Percentiles rank a stretch among this genome's conserved stretches.
These are phyloP conservation scores for Tetramorium alpestre DNA, from an alignment of 1,140 invertebrate species.

Conservation along the genomic window DNA sequence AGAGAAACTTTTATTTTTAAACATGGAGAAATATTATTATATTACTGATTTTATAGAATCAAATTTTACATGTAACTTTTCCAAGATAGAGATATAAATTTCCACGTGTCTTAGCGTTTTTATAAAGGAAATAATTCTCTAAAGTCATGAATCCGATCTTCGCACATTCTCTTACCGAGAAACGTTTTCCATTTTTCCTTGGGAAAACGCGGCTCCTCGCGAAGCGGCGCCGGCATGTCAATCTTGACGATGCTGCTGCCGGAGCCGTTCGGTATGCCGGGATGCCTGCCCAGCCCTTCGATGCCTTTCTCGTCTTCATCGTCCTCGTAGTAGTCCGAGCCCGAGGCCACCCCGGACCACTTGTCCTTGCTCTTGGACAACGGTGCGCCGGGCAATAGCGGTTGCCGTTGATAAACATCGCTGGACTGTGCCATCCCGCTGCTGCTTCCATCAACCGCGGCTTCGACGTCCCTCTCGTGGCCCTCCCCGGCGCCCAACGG, in stretches of 20 bases:
- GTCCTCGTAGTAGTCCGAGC: slow-evolving; percentile 83
- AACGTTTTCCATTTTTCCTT: slow-evolving; percentile 91
- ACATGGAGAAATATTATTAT: background rate
- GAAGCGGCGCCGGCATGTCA: slow-evolving; percentile 86
- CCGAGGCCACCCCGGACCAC: slow-evolving; percentile 80
- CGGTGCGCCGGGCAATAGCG: slow-evolving; percentile 83
- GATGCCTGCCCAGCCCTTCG: slow-evolving; percentile 79
- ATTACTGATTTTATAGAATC: background rate
- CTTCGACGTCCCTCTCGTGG: slow-evolving; percentile 80
- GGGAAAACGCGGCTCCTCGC: slow-evolving; percentile 89
- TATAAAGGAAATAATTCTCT: too few species aligned
- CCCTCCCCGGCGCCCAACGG: slow-evolving; percentile 80
- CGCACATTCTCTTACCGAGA: slow-evolving; percentile 84
- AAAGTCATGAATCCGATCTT: background rate
- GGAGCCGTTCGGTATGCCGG: slow-evolving; percentile 80
- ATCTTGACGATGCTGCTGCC: slow-evolving; percentile 86
- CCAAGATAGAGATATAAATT: background rate
- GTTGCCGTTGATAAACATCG: slow-evolving; percentile 86
- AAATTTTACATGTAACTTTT: background rate
- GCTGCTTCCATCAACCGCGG: slow-evolving; percentile 82
- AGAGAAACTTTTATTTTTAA: background rate
- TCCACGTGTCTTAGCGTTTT: background rate
- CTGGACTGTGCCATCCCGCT: slow-evolving; percentile 84
- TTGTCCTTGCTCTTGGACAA: slow-evolving; percentile 83
- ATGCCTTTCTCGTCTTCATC: slow-evolving; percentile 83